Evolutionary conservation across 2,113 vertebrate genomes (phyloP), one percentile per base, ranked within the genome.

Genomic region (Cynopterus brachyotis): DNA sequence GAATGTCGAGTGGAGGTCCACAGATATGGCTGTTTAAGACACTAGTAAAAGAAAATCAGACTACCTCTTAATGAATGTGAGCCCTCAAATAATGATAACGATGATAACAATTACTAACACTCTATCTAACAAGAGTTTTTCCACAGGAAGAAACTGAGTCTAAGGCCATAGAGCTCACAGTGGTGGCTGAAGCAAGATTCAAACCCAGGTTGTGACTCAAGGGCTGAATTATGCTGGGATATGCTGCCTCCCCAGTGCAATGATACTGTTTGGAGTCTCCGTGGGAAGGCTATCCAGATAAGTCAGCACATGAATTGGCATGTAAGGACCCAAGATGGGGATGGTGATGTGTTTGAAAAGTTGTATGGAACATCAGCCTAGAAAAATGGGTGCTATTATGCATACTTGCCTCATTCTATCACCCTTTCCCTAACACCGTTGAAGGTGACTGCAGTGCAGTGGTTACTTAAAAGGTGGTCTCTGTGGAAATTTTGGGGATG

Each of bases 351-450:
- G 12, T 89, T 35, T 75, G 53, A 87, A 83, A 78, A 72, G 22
- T 15, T 55, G 35, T 2, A 4, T 6, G 15, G 17, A 37, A n/a
- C 17, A 66, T 9, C 2, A 2, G 9, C 30, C 35, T 73, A 40
- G 59, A 37, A 59, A n/a, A 67, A 1, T 7, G 9, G 19, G 1
- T 30, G 3, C 3, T 11, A 1, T 5, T 24, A 32, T 2, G 4
- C 4, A 22, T 0, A 2, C 6, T 24, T 35, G 42, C 9, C 28
- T 8, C 15, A 8, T 32, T 35, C 26, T 9, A 26, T 6, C 37
- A 17, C 12, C 47, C 12, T 79, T 15, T 20, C n/a, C 45, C 13
- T 3, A 4, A 67, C 0, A 3, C 9, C 17, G 28, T 11, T 47
- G 28, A 47, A 93, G 40, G 24, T 13, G 11, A 67, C 37, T 78